Base-by-base conservation (phyloP, 2,888 invertebrate genomes). In the Myathropa florea region DNA sequence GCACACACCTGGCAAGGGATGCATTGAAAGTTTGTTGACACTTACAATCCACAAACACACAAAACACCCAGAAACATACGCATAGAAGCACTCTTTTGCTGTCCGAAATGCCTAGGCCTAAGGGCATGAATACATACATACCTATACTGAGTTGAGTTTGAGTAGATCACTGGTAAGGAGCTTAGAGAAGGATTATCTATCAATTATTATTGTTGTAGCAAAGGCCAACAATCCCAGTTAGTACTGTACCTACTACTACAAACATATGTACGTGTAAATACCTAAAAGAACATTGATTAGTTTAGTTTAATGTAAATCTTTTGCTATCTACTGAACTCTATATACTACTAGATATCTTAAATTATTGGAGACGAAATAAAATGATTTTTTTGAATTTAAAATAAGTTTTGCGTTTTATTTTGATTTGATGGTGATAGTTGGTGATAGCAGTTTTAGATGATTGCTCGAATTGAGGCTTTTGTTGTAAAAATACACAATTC, bases 341-440 rank as follows among this genome's bases (percentile, higher is more conserved):
- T 46, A 46, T 46, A 83, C 86, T 86, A 86, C 78, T 86, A 86
- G 83, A 86, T 86, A 86, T 86, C 86, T 86, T 86, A 86, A 86
- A 86, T 86, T 86, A 83, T 79, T 83, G 82, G 26, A 83, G 73
- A 83, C 67, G 78, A 82, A 86, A 86, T 86, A 86, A 86, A 86
- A 85, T 72, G 23, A 85, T 75, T 82, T 86, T 46, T 86, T 86
- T 86, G 65, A 86, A 86, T 83, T 86, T 82, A 78, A 59, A 12
- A 14, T 53, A 18, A 18, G n/a, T 7, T 3, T 24, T 28, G 28
- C 18, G 12, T 63, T 9, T 18, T 26, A 46, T 60, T 71, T 60
- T 28, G 9, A 1, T 4, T 18, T 6, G n/a, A n/a, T 6, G 0
- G 7, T 4, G 7, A 46, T 7, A 4, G 18, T 7, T 18, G n/a